Percentiles rank a stretch among this genome's conserved stretches.
phyloP scores from a whole-genome alignment of 2,113 vertebrate species.

The Macaca mulatta region DNA sequence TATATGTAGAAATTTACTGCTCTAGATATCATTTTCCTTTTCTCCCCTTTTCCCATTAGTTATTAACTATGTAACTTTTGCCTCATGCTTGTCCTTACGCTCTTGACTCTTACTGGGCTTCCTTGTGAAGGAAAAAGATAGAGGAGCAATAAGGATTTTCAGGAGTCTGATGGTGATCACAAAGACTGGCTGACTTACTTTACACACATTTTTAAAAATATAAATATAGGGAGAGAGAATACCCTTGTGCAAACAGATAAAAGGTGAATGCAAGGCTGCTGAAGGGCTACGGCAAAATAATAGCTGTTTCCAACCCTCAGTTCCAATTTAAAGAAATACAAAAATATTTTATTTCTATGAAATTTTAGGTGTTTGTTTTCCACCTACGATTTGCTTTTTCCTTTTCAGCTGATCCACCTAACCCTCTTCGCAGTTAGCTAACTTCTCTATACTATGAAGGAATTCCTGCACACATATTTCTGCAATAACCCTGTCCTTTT shows the following conservation, averaged over 20 bases:
- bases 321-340: conserved; percentile 19
- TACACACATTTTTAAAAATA: neutral
- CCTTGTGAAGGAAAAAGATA: neutral
- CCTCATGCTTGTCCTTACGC: neutral
- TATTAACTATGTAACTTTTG: neutral
- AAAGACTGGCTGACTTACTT: conserved; percentile 26
- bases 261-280: neutral
- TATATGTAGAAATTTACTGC: neutral
- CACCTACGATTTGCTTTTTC: conserved; percentile 40
- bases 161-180: neutral
- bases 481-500: neutral
- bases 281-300: neutral
- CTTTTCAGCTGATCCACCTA: neutral
- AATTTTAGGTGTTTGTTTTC: conserved; percentile 23
- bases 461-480: conserved; percentile 58
- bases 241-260: neutral
- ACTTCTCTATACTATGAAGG: conserved; percentile 37
- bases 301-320: neutral
- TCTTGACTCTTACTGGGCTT: neutral
- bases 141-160: neutral
- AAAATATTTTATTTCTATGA: conserved; percentile 33
- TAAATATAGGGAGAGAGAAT: neutral
- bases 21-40: neutral
- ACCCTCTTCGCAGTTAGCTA: neutral
- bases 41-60: neutral